These are phyloP conservation scores for Leptinotarsa juncta DNA, from an alignment of 2,888 invertebrate genomes.

Conservation along the genomic window DNA sequence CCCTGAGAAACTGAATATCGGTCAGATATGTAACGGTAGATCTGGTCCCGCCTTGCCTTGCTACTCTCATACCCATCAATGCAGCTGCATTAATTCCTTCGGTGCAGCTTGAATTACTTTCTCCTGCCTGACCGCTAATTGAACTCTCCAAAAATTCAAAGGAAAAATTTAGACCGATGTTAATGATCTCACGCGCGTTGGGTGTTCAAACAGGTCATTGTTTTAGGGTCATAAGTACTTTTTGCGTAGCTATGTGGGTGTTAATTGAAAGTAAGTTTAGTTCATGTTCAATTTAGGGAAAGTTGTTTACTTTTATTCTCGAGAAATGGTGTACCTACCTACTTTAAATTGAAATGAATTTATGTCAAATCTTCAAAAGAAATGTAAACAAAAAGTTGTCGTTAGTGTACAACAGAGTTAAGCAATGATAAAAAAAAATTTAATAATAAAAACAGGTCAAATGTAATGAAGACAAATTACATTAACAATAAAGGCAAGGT, in stretches of 20 bases:
- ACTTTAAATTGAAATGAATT: not conserved
- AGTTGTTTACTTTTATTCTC: not conserved
- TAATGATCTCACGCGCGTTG: not conserved
- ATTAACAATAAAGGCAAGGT: too few species aligned
- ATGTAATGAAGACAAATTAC: too few species aligned
- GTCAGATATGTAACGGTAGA: conserved; percentile 4
- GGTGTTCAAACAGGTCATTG: not conserved
- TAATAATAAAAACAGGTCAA: too few species aligned
- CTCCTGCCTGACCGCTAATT: not conserved
- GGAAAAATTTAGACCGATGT: not conserved
- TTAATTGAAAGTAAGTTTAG: not conserved
- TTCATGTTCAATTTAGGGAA: not conserved
- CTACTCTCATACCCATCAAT: not conserved
- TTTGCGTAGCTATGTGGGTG: not conserved
- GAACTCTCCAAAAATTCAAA: not conserved
- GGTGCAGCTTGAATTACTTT: conserved; percentile 1
- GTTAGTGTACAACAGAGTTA: too few species aligned
- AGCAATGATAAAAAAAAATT: too few species aligned
- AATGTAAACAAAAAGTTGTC: not conserved
- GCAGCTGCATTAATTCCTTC: not conserved
- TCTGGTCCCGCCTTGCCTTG: not conserved
- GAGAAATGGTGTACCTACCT: not conserved
- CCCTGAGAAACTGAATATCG: not conserved
- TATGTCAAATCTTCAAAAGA: not conserved
- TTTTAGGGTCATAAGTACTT: not conserved